Evolutionary conservation across 1,140 invertebrate genomes (phyloP).

Genomic region (Cylas formicarius): DNA sequence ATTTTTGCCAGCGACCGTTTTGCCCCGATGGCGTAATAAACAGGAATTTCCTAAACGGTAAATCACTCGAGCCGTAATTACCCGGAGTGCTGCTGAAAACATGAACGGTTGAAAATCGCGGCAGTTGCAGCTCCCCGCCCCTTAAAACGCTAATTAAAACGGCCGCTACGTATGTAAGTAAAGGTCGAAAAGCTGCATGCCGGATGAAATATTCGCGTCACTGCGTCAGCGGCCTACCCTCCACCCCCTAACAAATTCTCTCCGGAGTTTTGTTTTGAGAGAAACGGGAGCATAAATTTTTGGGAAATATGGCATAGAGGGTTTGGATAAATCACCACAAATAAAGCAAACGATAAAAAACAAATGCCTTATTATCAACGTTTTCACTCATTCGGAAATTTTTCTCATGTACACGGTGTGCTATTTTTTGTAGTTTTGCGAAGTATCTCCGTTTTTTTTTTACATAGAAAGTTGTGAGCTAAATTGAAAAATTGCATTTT

Average conservation of each 20-base stretch:
- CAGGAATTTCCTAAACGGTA: no score
- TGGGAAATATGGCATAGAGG: background rate
- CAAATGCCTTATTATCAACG: no score
- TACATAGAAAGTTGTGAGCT: no score
- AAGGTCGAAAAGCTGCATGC: constrained; percentile 10
- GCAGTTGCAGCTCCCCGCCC: constrained; percentile 18
- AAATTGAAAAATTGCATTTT: no score
- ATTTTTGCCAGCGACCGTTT: no score
- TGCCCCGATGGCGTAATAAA: no score
- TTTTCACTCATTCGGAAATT: no score
- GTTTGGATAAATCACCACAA: background rate
- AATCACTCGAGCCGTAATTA: constrained; percentile 15
- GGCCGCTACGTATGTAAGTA: constrained; percentile 16
- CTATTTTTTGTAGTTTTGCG: no score
- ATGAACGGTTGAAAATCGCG: constrained; percentile 17
- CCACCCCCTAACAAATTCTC: background rate
- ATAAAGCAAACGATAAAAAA: background rate
- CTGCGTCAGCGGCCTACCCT: background rate
- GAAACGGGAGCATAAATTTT: background rate
- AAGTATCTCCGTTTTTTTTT: no score
- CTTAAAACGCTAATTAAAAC: constrained; percentile 23
- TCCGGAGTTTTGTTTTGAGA: background rate
- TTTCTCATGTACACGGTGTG: no score
- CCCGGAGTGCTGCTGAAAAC: constrained; percentile 19
- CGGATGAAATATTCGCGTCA: background rate